Evolutionary conservation across 2,797 vertebrate species (phyloP), one percentile per base, ranked within the genome.

Genomic region (Microchirus variegatus): DNA sequence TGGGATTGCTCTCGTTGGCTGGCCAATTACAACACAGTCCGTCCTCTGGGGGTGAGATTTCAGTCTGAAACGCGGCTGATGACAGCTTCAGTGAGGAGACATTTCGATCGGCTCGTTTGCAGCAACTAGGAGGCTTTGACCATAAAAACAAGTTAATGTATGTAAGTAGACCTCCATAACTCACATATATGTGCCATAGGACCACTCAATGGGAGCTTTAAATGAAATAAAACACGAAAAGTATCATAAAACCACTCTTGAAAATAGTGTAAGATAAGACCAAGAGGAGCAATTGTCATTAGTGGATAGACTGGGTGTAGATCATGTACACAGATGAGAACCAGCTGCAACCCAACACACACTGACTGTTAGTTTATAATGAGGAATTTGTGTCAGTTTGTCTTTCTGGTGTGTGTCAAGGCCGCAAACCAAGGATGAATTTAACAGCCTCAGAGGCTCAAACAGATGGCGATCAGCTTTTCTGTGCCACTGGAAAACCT

Each of bases 391-490:
- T 58, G 45, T 68, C 42, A 1, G 55, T 64, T 53, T 67, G 55
- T 76, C 47, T 55, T 38, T 44, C 35, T 26, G 14, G 1, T 55
- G 16, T 75, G 55, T 73, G 52, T 73, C 67, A 78, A 72, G 48
- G 53, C 56, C 26, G 44, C 59, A 72, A 63, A 70, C 40, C 22
- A 48, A 40, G 19, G 58, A 18, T 53, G 13, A 35, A 65, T 75
- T 70, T 58, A 77, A 48, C 26, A 68, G 56, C 60, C 41, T 47
- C 10, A 59, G 16, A 74, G 37, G 53, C 31, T 40, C 17, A 36
- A 54, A 66, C 70, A 83, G 67, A 75, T 58, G 68, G 46, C 18
- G 19, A 47, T 80, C 61, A 56, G 52, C 42, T 73, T 73, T 65
- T 87, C 45, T 50, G 61, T 19, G 38, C n/a, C 58, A 58, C 60